A percentile compares a stretch with the other conserved stretches of the same genome.
Conservation (phyloP, 2,113 vertebrate species). For the Theristicus caerulescens region DNA sequence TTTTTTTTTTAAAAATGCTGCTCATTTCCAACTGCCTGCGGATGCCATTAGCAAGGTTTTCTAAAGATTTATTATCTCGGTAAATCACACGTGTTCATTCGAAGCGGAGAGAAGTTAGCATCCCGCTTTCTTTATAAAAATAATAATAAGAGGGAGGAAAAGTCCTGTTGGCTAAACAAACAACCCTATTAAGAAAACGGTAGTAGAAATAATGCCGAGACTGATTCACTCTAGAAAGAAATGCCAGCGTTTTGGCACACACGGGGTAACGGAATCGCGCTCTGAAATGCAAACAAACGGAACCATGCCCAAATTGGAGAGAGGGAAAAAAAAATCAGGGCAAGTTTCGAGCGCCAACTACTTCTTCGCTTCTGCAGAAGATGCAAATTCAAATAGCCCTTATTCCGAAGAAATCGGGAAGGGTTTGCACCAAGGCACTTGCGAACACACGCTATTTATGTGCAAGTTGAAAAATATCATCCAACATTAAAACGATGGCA, state of each 20-base stretch:
- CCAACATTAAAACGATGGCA: not conserved
- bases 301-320: not conserved
- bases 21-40: constrained; percentile 26
- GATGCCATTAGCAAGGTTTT: constrained; percentile 37
- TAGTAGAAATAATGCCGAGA: not conserved
- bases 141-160: not conserved
- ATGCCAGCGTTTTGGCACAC: not conserved
- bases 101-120: constrained; percentile 5
- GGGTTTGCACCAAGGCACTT: not conserved
- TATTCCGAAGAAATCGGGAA: not conserved
- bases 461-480: not conserved
- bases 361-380: not conserved
- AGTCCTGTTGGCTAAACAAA: constrained; percentile 4
- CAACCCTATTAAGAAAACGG: not conserved
- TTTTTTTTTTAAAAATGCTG: not conserved
- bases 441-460: not conserved
- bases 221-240: not conserved
- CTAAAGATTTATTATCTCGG: constrained; percentile 40
- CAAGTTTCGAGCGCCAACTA: not conserved
- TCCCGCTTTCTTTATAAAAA: constrained; percentile 2
- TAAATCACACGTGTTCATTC: constrained; percentile 24
- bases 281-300: constrained; percentile 30
- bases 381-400: not conserved
- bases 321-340: rapidly evolving
- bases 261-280: not conserved